Percentiles rank a stretch among this genome's conserved stretches.
phyloP scores from a whole-genome alignment of 2,797 vertebrate species.

The Enoplosus armatus region DNA sequence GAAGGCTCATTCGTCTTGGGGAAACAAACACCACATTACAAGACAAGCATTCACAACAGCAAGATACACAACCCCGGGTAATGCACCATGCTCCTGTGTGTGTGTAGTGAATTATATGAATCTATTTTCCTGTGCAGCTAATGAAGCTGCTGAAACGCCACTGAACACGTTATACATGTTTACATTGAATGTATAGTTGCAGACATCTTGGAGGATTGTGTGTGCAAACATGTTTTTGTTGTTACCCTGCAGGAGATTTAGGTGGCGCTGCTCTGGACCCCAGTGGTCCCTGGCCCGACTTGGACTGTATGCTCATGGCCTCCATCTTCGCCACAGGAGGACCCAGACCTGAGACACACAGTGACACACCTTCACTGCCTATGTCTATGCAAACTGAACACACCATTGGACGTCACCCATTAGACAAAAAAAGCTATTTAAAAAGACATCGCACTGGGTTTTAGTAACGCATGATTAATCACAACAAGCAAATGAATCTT shows the following conservation, averaged over 20 bases:
- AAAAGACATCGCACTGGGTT: background rate
- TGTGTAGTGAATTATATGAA: background rate
- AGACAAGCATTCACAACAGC: slow-evolving; percentile 15
- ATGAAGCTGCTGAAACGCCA: background rate
- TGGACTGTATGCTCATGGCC: slow-evolving; percentile 88
- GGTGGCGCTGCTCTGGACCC: slow-evolving; percentile 85
- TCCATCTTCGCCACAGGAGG: slow-evolving; percentile 91
- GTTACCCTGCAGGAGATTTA: slow-evolving; percentile 87
- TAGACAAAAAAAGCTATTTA: background rate
- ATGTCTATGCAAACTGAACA: background rate
- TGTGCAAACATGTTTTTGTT: slow-evolving; percentile 2
- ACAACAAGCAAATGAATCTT: too few relatives aligned
- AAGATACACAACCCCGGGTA: slow-evolving; percentile 12
- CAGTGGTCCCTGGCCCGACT: slow-evolving; percentile 79
- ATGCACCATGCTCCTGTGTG: background rate
- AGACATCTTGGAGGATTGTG: too few relatives aligned
- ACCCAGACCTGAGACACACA: slow-evolving; percentile 80
- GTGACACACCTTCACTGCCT: background rate
- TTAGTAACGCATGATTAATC: background rate
- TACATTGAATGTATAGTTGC: background rate
- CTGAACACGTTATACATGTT: background rate
- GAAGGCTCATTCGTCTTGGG: slow-evolving; percentile 16
- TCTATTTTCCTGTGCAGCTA: background rate
- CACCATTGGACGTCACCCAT: background rate
- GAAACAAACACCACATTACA: slow-evolving; percentile 11